Conservation (phyloP, 2,113 vertebrate genomes). For the Zeus faber region DNA sequence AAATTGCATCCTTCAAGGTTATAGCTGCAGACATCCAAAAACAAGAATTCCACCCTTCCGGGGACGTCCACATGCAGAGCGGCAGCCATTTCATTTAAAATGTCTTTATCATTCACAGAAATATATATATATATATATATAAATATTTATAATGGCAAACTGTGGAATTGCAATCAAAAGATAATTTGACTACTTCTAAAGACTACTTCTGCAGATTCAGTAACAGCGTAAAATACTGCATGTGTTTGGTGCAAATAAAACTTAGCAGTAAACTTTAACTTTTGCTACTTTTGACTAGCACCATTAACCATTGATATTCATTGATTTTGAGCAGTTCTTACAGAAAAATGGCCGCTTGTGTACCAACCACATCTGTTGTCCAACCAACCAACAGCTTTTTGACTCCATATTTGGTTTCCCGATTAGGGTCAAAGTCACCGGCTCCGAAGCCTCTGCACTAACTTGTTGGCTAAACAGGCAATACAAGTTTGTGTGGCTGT, state of each 20-base stretch:
- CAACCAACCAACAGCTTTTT: conserved; percentile 77
- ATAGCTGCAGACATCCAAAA: conserved; percentile 99
- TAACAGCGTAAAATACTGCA: neutral
- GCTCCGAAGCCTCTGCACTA: conserved; percentile 48
- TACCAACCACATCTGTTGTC: conserved; percentile 91
- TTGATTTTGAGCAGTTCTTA: conserved; percentile 41
- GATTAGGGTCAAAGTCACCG: conserved; percentile 46
- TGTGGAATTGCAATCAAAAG: neutral
- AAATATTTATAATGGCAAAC: conserved; percentile 4
- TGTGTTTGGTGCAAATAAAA: too few relatives aligned
- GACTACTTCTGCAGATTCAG: too few relatives aligned
- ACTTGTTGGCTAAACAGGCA: conserved; percentile 70
- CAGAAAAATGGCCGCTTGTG: conserved; percentile 97
- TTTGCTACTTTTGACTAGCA: too few relatives aligned
- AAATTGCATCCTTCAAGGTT: conserved; percentile 99
- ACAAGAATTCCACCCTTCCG: conserved; percentile 99
- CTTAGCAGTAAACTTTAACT: neutral
- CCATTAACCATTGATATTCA: too few relatives aligned
- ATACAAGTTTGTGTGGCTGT: conserved; percentile 27
- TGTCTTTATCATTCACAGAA: conserved; percentile 1
- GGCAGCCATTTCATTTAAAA: conserved; percentile 90
- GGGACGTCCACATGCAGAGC: conserved; percentile 99
- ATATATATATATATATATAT: conserved; percentile 15
- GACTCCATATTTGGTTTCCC: conserved; percentile 9
- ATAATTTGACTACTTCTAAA: conserved; percentile 2